Conservation (phyloP, 2,113 vertebrate genomes). For the Mesembrinibis cayennensis region DNA sequence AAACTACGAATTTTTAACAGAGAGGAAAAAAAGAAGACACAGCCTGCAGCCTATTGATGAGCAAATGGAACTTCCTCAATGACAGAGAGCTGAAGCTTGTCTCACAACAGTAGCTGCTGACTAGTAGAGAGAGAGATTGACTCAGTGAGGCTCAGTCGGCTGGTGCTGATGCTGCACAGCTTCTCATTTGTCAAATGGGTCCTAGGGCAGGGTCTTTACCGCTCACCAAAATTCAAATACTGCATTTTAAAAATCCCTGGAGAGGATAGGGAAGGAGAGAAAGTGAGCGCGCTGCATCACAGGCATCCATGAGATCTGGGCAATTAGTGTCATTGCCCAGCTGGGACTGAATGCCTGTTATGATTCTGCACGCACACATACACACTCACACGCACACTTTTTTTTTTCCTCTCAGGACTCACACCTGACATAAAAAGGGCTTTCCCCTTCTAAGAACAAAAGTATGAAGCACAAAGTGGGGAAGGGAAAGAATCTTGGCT, state of each 20-base stretch:
- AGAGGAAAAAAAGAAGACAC: constrained; percentile 18
- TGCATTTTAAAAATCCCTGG: constrained; percentile 79
- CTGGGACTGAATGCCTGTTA: constrained; percentile 69
- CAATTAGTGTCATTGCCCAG: constrained; percentile 75
- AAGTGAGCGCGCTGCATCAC: constrained; percentile 60
- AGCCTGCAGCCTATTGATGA: constrained; percentile 76
- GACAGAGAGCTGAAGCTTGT: constrained; percentile 73
- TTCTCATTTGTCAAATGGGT: constrained; percentile 86
- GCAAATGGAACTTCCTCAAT: constrained; percentile 76
- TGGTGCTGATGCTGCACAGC: constrained; percentile 72
- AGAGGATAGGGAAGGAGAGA: constrained; percentile 64
- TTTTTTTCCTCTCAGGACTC: not conserved
- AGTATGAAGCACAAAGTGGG: not conserved
- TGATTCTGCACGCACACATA: constrained; percentile 34
- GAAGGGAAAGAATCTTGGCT: not conserved
- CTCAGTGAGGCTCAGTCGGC: constrained; percentile 72
- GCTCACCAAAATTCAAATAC: constrained; percentile 84
- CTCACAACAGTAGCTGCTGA: constrained; percentile 74
- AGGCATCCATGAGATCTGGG: constrained; percentile 70
- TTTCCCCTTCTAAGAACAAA: constrained; percentile 26
- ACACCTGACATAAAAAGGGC: constrained; percentile 53
- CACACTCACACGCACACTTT: not conserved
- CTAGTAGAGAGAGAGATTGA: constrained; percentile 67
- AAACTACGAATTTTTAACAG: constrained; percentile 32
- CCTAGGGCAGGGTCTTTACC: constrained; percentile 78